These are phyloP conservation scores for Smittia sp. DNA, from an alignment of 2,888 invertebrate genomes.

Conservation along the genomic window DNA sequence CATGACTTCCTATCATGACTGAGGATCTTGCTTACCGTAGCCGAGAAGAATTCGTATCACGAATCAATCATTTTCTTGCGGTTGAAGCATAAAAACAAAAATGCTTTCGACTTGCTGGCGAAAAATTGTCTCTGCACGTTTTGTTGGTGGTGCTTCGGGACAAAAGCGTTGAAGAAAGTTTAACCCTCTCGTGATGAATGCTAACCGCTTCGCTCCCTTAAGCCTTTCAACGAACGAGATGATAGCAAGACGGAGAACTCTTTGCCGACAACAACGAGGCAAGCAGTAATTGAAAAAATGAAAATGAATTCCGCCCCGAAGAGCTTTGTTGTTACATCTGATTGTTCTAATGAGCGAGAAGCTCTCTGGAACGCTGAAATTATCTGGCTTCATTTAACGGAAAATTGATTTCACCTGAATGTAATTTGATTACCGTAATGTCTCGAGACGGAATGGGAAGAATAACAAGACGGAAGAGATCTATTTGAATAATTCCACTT, in stretches of 20 bases:
- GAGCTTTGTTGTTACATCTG: constrained; percentile 1
- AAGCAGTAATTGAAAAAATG: neutral
- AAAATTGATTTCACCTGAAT: constrained; percentile 21
- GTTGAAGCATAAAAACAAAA: neutral
- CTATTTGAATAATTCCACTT: neutral
- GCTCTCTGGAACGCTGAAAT: neutral
- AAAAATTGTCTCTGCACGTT: neutral
- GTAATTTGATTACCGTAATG: constrained; percentile 7
- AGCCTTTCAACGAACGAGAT: too few relatives aligned
- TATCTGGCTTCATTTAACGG: constrained; percentile 2
- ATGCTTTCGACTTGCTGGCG: neutral
- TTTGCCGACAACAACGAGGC: neutral
- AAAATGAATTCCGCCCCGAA: constrained; percentile 3
- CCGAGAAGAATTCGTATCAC: neutral
- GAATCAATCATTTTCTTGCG: constrained; percentile 14
- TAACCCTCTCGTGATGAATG: neutral
- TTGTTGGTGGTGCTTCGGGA: neutral
- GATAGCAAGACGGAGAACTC: too few relatives aligned
- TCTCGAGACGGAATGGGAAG: neutral
- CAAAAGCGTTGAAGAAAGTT: neutral
- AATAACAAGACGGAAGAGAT: too few relatives aligned
- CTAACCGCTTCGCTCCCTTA: neutral
- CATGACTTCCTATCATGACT: neutral
- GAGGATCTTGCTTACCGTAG: neutral
- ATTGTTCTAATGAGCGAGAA: constrained; percentile 5